Evolutionary conservation across 2,797 vertebrate genomes (phyloP), one percentile per base, ranked within the genome.

Genomic region (Sebastes itinus): DNA sequence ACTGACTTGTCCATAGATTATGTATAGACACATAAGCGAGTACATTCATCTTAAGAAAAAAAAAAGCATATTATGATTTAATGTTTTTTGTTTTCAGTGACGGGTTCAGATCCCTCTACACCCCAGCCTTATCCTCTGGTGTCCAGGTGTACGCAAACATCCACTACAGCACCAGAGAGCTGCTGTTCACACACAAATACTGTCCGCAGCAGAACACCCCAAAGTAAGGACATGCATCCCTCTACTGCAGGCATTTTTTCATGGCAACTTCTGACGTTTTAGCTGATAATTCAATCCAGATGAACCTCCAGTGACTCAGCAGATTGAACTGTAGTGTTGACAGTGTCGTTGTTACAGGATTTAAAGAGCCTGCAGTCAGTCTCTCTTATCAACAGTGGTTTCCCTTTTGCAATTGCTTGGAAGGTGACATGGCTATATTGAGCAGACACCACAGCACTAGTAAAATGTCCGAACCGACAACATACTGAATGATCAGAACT

Each of bases 141-240:
- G 38, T 88, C 87, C 84, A 94, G 89, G 68, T 80, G n/a, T 33
- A 89, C 74, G 27, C 88, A 91, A 11, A 62, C 76, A 25, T 86
- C 80, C 0, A 2, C 65, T 63, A 58, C 60, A 52, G 62, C 58
- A 46, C 8, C 70, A 25, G 75, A 65, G 25, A 46, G 49, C 69
- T 8, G 18, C 30, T 16, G 4, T 16, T 62, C 72, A 27, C 76
- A 12, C 56, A 23, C 77, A 49, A 16, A 68, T 2, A 4, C 30
- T 1, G 73, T 77, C 76, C 52, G 42, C 3, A 90, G 90, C 77
- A 84, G 89, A 59, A 91, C 87, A 2, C 77, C 87, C 42, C 77
- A 86, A 85, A 92, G 97, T 98, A 90, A 88, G 94, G 71, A 18
- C 71, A 3, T 9, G 10, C 28, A 1, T 61, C 30, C 33, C 14